Percentiles rank a stretch among this genome's conserved stretches.
These are phyloP conservation scores for Chitala chitala DNA, from an alignment of 2,113 vertebrate species.

Conservation along the genomic window DNA sequence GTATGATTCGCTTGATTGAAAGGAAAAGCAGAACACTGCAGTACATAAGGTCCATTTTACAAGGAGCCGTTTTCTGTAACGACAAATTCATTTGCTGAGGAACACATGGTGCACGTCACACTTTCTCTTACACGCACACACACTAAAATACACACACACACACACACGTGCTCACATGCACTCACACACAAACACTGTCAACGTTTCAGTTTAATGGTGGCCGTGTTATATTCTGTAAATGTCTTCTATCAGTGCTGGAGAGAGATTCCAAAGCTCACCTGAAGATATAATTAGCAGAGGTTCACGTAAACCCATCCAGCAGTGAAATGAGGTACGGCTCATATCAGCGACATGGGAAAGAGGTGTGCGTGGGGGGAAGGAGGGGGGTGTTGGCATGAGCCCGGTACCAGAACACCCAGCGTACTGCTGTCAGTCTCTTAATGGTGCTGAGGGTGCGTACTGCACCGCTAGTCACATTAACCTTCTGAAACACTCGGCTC, in stretches of 20 bases:
- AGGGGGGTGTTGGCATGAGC: too few species aligned
- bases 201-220: constrained; percentile 49
- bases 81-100: neutral
- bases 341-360: constrained; percentile 42
- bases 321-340: constrained; percentile 56
- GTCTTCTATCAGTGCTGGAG: constrained; percentile 48
- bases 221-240: constrained; percentile 58
- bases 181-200: constrained; percentile 34
- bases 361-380: constrained; percentile 23
- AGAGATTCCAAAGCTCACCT: constrained; percentile 53
- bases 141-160: constrained; percentile 1
- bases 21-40: neutral
- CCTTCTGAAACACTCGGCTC: neutral
- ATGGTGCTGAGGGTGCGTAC: constrained; percentile 39
- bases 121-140: neutral
- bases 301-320: constrained; percentile 59
- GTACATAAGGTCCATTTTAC: neutral
- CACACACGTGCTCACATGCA: constrained; percentile 28
- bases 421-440: constrained; percentile 45
- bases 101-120: neutral
- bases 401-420: constrained; percentile 58
- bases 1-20: neutral
- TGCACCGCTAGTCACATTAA: constrained; percentile 53
- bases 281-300: constrained; percentile 44
- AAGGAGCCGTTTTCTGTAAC: neutral